Evolutionary conservation across 2,113 vertebrate species (phyloP).

Genomic region (Ceyx margarethae): DNA sequence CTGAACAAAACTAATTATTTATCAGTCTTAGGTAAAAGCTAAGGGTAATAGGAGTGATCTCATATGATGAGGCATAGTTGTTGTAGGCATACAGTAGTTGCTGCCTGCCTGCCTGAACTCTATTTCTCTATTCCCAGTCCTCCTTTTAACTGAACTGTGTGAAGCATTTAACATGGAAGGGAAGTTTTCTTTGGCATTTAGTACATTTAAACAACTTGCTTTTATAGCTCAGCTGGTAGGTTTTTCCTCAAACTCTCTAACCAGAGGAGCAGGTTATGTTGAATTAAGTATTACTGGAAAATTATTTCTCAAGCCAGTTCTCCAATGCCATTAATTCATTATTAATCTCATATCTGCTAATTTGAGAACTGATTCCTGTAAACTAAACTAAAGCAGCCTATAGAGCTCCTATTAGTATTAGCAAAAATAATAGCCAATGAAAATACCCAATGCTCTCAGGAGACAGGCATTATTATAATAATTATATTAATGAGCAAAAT

Average conservation of each 20-base stretch:
- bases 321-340: background rate
- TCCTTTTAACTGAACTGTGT: background rate
- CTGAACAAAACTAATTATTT: background rate
- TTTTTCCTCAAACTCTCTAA: background rate
- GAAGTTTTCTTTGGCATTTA: background rate
- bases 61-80: background rate
- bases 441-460: background rate
- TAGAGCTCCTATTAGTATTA: background rate
- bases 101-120: background rate
- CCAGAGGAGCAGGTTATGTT: background rate
- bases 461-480: constrained; percentile 29
- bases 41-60: background rate
- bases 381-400: background rate
- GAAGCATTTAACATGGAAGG: background rate
- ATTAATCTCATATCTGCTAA: background rate
- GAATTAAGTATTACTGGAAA: background rate
- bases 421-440: constrained; percentile 5
- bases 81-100: background rate
- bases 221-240: background rate
- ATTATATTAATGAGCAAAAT: constrained; percentile 44
- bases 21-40: background rate
- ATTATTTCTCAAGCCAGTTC: constrained; percentile 1
- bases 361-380: background rate
- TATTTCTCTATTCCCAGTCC: background rate
- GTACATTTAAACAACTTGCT: background rate